A percentile compares a stretch with the other conserved stretches of the same genome.
Conservation (phyloP, 2,113 vertebrate genomes). For the Festucalex cinctus region DNA sequence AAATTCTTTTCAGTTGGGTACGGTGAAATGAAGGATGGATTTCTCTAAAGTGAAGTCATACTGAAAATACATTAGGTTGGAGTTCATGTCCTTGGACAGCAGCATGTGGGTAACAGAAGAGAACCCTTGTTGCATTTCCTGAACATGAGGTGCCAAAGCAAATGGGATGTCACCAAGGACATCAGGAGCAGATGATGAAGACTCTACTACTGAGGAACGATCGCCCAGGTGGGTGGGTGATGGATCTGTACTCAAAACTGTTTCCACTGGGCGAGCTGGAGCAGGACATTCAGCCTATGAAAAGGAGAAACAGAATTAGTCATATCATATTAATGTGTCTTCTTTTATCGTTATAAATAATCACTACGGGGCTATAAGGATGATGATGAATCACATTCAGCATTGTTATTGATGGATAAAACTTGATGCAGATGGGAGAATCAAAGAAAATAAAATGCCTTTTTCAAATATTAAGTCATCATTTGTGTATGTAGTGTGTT, state of each 20-base stretch:
- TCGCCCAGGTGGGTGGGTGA: slow-evolving; percentile 12
- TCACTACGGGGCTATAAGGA: too few relatives aligned
- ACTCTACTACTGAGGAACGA: slow-evolving; percentile 50
- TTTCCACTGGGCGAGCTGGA: slow-evolving; percentile 17
- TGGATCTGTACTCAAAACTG: slow-evolving; percentile 32
- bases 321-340: too few relatives aligned
- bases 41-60: slow-evolving; percentile 97
- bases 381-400: too few relatives aligned
- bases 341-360: too few relatives aligned
- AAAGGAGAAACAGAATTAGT: slow-evolving; percentile 11
- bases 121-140: slow-evolving; percentile 76
- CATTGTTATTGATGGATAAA: too few relatives aligned
- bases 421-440: too few relatives aligned
- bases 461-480: too few relatives aligned
- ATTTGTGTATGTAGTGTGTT: too few relatives aligned
- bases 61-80: slow-evolving; percentile 82
- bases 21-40: slow-evolving; percentile 80
- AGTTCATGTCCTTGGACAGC: slow-evolving; percentile 75
- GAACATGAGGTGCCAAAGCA: slow-evolving; percentile 87
- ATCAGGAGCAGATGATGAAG: slow-evolving; percentile 71
- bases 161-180: slow-evolving; percentile 90
- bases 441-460: too few relatives aligned
- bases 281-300: neutral
- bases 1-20: neutral
- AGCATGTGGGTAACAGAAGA: slow-evolving; percentile 75